These are phyloP conservation scores for Aphaenogaster rudis DNA, from an alignment of 1,140 invertebrate genomes.

Conservation along the genomic window DNA sequence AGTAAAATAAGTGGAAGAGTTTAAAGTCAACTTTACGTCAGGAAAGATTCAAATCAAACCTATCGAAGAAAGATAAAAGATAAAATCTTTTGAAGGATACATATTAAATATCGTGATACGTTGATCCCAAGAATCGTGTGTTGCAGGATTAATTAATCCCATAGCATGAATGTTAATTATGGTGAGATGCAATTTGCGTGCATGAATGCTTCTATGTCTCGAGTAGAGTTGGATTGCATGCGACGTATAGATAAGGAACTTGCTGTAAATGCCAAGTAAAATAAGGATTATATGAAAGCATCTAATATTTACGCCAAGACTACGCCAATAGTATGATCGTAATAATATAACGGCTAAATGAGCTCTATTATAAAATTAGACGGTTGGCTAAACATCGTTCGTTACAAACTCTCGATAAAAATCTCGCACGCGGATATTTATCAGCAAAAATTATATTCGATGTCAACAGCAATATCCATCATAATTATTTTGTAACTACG, in stretches of 20 bases:
- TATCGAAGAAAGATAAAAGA: background rate
- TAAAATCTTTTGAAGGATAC: background rate
- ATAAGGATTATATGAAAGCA: conserved; percentile 14
- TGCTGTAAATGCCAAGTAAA: background rate
- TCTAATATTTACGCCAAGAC: conserved; percentile 8
- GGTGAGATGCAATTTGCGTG: background rate
- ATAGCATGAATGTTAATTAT: background rate
- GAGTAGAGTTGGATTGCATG: background rate
- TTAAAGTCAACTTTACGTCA: background rate
- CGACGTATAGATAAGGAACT: background rate
- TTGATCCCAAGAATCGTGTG: background rate
- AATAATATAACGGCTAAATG: background rate
- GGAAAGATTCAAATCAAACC: background rate
- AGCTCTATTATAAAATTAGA: conserved; percentile 24
- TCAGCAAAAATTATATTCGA: conserved; percentile 6
- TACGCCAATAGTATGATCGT: background rate
- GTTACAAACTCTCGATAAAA: background rate
- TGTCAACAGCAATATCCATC: conserved; percentile 15
- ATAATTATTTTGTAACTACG: conserved; percentile 21
- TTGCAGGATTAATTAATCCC: background rate
- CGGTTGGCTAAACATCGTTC: background rate
- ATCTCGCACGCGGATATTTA: background rate
- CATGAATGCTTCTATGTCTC: background rate
- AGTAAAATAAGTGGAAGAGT: background rate
- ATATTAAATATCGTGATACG: background rate